Evolutionary conservation across 2,113 vertebrate genomes (phyloP), one percentile per base, ranked within the genome.

Genomic region (Neodon shergylaensis): DNA sequence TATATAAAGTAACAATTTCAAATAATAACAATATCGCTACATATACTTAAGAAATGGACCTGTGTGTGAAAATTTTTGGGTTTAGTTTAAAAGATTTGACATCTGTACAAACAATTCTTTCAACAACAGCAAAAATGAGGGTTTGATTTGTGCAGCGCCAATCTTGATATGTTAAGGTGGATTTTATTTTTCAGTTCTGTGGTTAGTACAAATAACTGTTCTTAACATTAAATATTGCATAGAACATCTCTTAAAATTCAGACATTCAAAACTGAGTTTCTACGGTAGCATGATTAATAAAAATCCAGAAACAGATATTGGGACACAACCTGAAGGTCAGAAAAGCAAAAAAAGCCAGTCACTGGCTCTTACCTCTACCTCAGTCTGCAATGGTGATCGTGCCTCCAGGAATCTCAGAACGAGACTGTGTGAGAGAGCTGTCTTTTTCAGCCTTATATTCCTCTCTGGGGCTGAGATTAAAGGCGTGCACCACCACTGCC

Each of bases 191-290:
- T 49, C 81, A 54, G 54, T 24, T 81, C 76, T 82, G 74, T 94
- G 82, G 11, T 58, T 70, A 49, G 68, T 49, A 94, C 83, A 93
- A 94, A 92, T 84, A 21, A 13, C 11, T 79, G 4, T 14, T 92
- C 17, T 94, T 88, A 95, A 86, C 22, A 73, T 91, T 89, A 70
- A 89, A 92, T 86, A 22, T 91, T 79, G 91, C 49, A 79, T 95
- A 94, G 68, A 78, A 78, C 14, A 36, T 95, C 76, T 47, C 91
- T 65, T 79, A 95, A 92, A 91, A 63, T 52, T 83, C n/a, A 95
- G 47, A 96, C 28, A 81, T 36, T 87, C 22, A 88, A 54, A 65
- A 52, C 74, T 96, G 76, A 58, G 26, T 89, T 91, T 81, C 74
- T 76, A 58, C 54, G 19, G 54, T 19, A 21, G 54, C 54, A 21